Evolutionary conservation across 2,113 vertebrate species (phyloP).

Genomic region (Caretta caretta): DNA sequence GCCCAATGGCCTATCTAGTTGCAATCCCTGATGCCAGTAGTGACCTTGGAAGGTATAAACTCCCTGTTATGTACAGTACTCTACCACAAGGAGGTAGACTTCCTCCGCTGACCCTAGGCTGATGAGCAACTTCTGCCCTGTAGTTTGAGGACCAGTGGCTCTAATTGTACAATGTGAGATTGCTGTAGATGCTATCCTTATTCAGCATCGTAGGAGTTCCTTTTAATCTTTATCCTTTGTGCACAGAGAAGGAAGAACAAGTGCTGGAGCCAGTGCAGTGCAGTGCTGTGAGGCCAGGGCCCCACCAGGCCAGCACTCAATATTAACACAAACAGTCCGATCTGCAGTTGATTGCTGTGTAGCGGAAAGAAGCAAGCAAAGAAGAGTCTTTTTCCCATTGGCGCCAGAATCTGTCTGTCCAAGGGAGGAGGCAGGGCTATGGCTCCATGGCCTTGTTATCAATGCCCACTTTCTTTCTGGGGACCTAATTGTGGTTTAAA

Average conservation of each 20-base stretch:
- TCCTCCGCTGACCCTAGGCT: neutral
- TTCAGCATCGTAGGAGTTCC: neutral
- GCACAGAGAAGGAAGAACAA: neutral
- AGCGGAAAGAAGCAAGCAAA: neutral
- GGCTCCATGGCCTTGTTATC: neutral
- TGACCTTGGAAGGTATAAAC: neutral
- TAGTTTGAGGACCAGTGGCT: neutral
- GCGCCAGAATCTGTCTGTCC: neutral
- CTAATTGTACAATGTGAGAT: neutral
- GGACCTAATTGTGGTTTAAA: neutral
- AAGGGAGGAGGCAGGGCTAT: neutral
- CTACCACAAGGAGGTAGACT: neutral
- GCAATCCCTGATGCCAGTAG: neutral
- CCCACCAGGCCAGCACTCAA: neutral
- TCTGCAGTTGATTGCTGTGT: neutral
- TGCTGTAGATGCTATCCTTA: rapidly evolving
- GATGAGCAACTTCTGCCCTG: neutral
- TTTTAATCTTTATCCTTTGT: rapidly evolving
- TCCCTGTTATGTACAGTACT: neutral
- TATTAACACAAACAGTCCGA: neutral
- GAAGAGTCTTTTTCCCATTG: neutral
- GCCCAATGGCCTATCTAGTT: neutral
- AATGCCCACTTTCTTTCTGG: neutral
- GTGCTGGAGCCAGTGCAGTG: neutral
- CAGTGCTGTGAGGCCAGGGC: neutral